Conservation (phyloP, 2,888 invertebrate species). For the Harpalus rubripes region DNA sequence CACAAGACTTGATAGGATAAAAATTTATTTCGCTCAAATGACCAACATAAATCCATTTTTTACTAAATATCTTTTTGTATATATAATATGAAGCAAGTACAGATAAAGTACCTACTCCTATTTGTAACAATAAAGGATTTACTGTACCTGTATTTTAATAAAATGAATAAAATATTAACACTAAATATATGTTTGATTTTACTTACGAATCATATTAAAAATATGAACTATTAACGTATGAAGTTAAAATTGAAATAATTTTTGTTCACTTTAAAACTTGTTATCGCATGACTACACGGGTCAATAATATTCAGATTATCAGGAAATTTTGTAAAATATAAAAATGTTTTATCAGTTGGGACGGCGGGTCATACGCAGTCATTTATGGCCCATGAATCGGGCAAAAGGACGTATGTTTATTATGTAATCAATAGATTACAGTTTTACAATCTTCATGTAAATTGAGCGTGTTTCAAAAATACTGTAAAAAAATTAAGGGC, state of each 20-base stretch:
- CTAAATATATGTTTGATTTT: not conserved
- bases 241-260: conserved; percentile 12
- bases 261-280: not conserved
- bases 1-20: conserved; percentile 46
- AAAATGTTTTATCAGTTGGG: no score
- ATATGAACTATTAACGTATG: not conserved
- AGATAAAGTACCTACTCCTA: conserved; percentile 24
- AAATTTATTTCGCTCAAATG: conserved; percentile 45
- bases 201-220: conserved; percentile 36
- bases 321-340: not conserved
- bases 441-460: no score
- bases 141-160: conserved; percentile 17
- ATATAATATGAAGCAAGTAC: conserved; percentile 23
- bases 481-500: no score
- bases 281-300: conserved; percentile 28
- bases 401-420: no score
- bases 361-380: no score
- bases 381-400: no score
- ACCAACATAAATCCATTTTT: conserved; percentile 52
- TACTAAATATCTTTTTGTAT: conserved; percentile 24
- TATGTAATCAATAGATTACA: no score
- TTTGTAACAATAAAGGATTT: conserved; percentile 1
- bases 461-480: no score
- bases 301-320: conserved; percentile 10
- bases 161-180: conserved; percentile 2